Base-by-base conservation (phyloP, 1,140 invertebrate species). In the Tetragnatha versicolor region DNA sequence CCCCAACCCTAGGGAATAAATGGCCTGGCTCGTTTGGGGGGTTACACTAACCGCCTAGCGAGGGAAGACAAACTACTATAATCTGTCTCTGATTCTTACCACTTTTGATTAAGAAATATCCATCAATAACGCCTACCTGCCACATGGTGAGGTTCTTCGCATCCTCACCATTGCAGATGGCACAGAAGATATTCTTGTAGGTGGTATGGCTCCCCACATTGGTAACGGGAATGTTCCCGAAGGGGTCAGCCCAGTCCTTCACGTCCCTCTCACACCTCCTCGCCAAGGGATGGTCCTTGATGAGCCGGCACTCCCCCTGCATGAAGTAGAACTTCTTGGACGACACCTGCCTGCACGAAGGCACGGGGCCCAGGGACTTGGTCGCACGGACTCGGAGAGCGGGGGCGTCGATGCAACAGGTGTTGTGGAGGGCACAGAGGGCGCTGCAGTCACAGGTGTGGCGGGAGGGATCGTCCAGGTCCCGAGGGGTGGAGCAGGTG, bases 381-480 rank as follows among this genome's bases (percentile, higher is more conserved):
- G n/a, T 68, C 10, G n/a, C n/a, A n/a, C 58, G 35, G 73, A 65
- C 39, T 33, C 66, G 65, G 5, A 79, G 42, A 29, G 60, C 55
- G 12, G 49, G 76, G 1, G 76, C 68, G 20, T 79, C 76, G 10
- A 79, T 45, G 51, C 76, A 79, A 31, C 76, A 79, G 4, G 63
- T 79, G 53, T 60, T 55, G 27, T 79, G 69, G 14, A 68, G 39
- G 5, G 60, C 49, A 25, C 76, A 79, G 3, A 69, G 33, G n/a
- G 35, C 60, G 63, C 65, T 47, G 29, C 76, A 79, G 42, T 79
- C 76, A 37, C 76, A 79, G 63, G 68, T 79, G 20, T 69, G 76
- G n/a, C 58, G 14, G 12, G 55, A 51, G 0, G 53, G 27, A 17
- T 68, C 37, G 12, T 79, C 65, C n/a, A 79, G 31, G 25, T 68